Evolutionary conservation across 2,888 invertebrate genomes (phyloP).

Genomic region (Oscheius sp.): DNA sequence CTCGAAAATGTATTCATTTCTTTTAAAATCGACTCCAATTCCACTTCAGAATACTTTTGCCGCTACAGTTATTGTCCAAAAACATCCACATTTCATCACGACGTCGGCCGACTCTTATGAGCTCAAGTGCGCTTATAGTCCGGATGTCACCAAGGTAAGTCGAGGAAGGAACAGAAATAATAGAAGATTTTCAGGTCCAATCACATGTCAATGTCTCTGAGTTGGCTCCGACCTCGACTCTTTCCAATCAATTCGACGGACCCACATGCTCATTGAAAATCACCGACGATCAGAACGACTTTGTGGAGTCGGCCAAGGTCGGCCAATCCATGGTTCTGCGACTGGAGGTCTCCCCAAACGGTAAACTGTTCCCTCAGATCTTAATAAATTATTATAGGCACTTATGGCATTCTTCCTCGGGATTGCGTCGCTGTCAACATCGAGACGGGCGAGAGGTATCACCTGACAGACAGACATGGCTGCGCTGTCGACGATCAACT

Average conservation of each 20-base stretch:
- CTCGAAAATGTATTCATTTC: slow-evolving; percentile 57
- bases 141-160: slow-evolving; percentile 83
- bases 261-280: slow-evolving; percentile 61
- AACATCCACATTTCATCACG: slow-evolving; percentile 93
- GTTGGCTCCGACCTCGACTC: slow-evolving; percentile 59
- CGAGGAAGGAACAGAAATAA: background rate
- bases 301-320: slow-evolving; percentile 57
- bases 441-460: slow-evolving; percentile 70
- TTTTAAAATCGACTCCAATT: background rate
- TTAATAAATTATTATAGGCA: slow-evolving; percentile 40
- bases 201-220: slow-evolving; percentile 77
- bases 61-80: slow-evolving; percentile 88
- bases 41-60: slow-evolving; percentile 68
- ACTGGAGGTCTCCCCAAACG: slow-evolving; percentile 58
- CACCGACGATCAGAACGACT: slow-evolving; percentile 59
- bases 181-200: slow-evolving; percentile 36
- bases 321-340: slow-evolving; percentile 55
- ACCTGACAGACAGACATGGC: slow-evolving; percentile 70
- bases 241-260: slow-evolving; percentile 46
- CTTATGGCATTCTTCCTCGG: slow-evolving; percentile 67
- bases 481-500: slow-evolving; percentile 72
- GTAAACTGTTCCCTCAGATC: slow-evolving; percentile 12
- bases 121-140: slow-evolving; percentile 93
- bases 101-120: slow-evolving; percentile 95
- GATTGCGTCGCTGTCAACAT: slow-evolving; percentile 73